Evolutionary conservation across 2,888 invertebrate genomes (phyloP).

Genomic region (Darwinula stevensoni): DNA sequence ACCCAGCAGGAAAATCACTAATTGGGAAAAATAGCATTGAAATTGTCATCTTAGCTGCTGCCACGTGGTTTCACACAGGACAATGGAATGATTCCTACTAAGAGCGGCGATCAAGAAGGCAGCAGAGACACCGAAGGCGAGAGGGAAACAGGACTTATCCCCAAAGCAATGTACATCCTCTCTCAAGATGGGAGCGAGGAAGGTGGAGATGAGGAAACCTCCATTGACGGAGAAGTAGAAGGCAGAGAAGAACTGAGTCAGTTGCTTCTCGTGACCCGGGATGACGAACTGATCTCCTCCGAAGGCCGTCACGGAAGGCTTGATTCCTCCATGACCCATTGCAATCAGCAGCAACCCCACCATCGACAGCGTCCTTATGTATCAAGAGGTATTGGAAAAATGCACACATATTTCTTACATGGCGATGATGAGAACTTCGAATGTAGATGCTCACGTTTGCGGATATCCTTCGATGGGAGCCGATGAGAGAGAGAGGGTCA

Average conservation of each 20-base stretch:
- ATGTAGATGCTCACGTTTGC: slow-evolving; percentile 11
- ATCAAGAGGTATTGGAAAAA: slow-evolving; percentile 9
- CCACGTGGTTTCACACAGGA: no score
- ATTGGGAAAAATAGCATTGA: no score
- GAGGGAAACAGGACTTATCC: slow-evolving; percentile 21
- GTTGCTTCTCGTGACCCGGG: slow-evolving; percentile 12
- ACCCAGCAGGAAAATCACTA: slow-evolving; percentile 54
- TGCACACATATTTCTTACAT: background rate
- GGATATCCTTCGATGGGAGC: slow-evolving; percentile 12
- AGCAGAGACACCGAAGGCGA: slow-evolving; percentile 71
- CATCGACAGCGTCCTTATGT: slow-evolving; percentile 14
- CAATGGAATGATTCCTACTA: slow-evolving; percentile 23
- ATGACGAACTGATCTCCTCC: slow-evolving; percentile 17
- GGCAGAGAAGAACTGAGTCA: slow-evolving; percentile 15
- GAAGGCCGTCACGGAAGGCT: slow-evolving; percentile 18
- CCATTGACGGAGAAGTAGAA: slow-evolving; percentile 17
- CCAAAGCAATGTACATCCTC: slow-evolving; percentile 13
- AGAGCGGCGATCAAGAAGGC: slow-evolving; percentile 51
- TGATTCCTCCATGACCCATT: slow-evolving; percentile 17
- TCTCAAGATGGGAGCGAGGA: slow-evolving; percentile 16
- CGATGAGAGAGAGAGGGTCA: slow-evolving; percentile 32
- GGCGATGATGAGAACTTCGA: no score
- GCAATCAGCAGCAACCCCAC: slow-evolving; percentile 15
- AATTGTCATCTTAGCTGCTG: no score
- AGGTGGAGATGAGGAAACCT: slow-evolving; percentile 15